phyloP scores from a whole-genome alignment of 2,888 invertebrate species.

The Taenaris catops region DNA sequence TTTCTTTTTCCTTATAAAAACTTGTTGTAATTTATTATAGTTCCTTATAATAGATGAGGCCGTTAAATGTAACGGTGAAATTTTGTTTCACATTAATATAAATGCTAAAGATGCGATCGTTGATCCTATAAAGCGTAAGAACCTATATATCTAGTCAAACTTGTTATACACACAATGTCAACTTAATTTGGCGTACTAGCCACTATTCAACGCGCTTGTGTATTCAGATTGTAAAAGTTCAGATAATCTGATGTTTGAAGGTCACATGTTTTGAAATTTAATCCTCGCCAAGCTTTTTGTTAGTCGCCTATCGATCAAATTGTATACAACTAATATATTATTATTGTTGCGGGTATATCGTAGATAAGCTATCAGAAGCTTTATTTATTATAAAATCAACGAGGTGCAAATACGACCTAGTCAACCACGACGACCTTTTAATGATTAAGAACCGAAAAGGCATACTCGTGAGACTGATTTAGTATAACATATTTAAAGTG shows the following conservation, averaged over 20 bases:
- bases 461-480: too few relatives aligned
- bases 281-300: constrained; percentile 50
- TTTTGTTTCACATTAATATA: constrained; percentile 4
- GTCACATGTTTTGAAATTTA: constrained; percentile 56
- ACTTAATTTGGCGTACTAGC: constrained; percentile 44
- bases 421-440: constrained; percentile 3
- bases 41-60: not conserved
- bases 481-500: too few relatives aligned
- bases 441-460: too few relatives aligned
- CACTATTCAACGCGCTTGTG: constrained; percentile 42
- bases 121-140: constrained; percentile 10
- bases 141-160: constrained; percentile 35
- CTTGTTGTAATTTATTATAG: too few relatives aligned
- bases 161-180: constrained; percentile 43
- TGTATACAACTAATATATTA: constrained; percentile 19
- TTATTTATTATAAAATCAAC: constrained; percentile 8
- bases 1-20: too few relatives aligned
- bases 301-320: constrained; percentile 23
- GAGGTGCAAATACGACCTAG: constrained; percentile 4
- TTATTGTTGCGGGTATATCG: constrained; percentile 8
- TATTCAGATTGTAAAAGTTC: constrained; percentile 57
- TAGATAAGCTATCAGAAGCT: constrained; percentile 7
- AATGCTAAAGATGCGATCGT: constrained; percentile 11
- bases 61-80: constrained; percentile 10
- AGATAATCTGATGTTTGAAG: constrained; percentile 61